These are phyloP conservation scores for Gymnosoma rotundatum DNA, from an alignment of 2,888 invertebrate genomes.

Conservation along the genomic window DNA sequence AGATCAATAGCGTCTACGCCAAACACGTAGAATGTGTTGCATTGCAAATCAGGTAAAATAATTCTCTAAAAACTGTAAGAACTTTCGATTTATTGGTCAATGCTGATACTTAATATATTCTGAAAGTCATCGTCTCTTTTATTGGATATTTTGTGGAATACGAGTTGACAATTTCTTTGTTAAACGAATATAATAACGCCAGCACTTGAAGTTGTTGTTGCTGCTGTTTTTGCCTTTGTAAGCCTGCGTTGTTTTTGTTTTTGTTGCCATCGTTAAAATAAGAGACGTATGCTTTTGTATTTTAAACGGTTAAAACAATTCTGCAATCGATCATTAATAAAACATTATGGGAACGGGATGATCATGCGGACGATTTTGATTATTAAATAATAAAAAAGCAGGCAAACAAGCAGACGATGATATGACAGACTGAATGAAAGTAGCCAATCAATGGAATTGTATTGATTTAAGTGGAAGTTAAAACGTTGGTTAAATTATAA, in stretches of 20 bases:
- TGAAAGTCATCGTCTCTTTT: no score
- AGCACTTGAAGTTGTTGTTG: slow-evolving; percentile 24
- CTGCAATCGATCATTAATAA: slow-evolving; percentile 73
- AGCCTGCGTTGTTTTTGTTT: slow-evolving; percentile 16
- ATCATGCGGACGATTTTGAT: slow-evolving; percentile 61
- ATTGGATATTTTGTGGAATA: slow-evolving; percentile 3
- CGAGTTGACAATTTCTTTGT: slow-evolving; percentile 49
- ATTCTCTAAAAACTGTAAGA: no score
- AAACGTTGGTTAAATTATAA: slow-evolving; percentile 28
- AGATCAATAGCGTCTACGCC: no score
- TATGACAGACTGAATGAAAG: slow-evolving; percentile 28
- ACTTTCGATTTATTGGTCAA: no score
- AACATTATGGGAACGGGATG: slow-evolving; percentile 74
- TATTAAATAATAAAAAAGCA: background rate
- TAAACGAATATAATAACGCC: slow-evolving; percentile 53
- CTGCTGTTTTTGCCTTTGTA: background rate
- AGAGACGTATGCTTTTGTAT: slow-evolving; percentile 29
- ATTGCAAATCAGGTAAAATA: no score
- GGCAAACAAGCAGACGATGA: slow-evolving; percentile 10
- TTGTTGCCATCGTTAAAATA: slow-evolving; percentile 40
- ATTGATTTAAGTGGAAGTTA: slow-evolving; percentile 27
- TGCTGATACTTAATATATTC: no score
- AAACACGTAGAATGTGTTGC: no score
- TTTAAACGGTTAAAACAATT: slow-evolving; percentile 64
- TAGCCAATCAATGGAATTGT: slow-evolving; percentile 41